phyloP scores from a whole-genome alignment of 2,797 vertebrate genomes.

The Rhinoraja longicauda region DNA sequence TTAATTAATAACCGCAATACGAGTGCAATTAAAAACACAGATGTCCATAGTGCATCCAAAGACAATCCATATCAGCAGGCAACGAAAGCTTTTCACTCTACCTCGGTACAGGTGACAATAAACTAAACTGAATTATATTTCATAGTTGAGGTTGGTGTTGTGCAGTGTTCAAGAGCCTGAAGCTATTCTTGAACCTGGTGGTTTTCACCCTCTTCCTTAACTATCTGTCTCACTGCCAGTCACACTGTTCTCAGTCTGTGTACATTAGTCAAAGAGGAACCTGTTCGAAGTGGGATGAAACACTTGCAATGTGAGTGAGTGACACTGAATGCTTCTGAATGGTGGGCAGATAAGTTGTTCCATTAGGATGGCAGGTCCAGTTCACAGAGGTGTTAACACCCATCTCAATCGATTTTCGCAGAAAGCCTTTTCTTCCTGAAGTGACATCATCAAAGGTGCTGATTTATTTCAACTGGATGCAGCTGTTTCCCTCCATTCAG shows the following conservation, averaged over 20 bases:
- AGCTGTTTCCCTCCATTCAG: not conserved
- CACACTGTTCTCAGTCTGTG: not conserved
- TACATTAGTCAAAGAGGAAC: not conserved
- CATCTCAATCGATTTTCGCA: constrained; percentile 18
- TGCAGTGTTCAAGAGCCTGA: too few species aligned
- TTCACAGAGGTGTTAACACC: not conserved
- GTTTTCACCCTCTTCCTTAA: too few species aligned
- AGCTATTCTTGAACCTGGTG: too few species aligned
- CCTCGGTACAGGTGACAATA: too few species aligned
- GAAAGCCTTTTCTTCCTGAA: not conserved
- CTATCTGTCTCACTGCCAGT: not conserved
- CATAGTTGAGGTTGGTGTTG: too few species aligned
- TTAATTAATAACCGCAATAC: too few species aligned
- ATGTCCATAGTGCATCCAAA: too few species aligned
- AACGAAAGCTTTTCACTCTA: too few species aligned
- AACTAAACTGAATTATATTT: too few species aligned
- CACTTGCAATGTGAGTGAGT: not conserved
- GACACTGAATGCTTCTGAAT: constrained; percentile 8
- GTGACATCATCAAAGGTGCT: not conserved
- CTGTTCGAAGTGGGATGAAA: not conserved
- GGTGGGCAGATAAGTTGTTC: not conserved
- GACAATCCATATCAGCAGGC: too few species aligned
- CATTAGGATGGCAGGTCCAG: not conserved
- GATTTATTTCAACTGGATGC: not conserved
- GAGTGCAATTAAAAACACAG: too few species aligned